These are phyloP conservation scores for Daktulosphaira vitifoliae DNA, from an alignment of 1,140 invertebrate species.

Conservation along the genomic window DNA sequence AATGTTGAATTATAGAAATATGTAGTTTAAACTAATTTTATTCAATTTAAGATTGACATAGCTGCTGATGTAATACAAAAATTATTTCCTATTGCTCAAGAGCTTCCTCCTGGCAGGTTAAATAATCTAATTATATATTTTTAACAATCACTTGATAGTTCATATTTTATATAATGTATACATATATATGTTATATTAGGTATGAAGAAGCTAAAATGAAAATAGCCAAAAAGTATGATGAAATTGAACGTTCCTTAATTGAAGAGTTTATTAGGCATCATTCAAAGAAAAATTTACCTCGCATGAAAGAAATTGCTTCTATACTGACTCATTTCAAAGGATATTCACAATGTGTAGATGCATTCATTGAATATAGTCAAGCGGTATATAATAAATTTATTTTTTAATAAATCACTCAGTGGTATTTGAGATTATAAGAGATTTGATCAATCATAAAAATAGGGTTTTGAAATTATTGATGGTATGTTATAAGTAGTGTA, in stretches of 20 bases:
- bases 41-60: constrained; percentile 64
- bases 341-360: constrained; percentile 91
- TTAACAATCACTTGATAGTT: neutral
- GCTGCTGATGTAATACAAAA: constrained; percentile 99
- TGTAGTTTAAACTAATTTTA: neutral
- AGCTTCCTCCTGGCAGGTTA: constrained; percentile 32
- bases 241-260: constrained; percentile 85
- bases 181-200: constrained; percentile 41
- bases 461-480: too few relatives aligned
- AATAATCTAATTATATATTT: too few relatives aligned
- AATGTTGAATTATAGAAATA: neutral
- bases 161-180: constrained; percentile 1
- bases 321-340: constrained; percentile 93
- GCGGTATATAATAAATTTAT: constrained; percentile 49
- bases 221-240: constrained; percentile 88
- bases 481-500: too few relatives aligned
- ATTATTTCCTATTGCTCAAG: constrained; percentile 88
- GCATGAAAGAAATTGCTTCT: constrained; percentile 88
- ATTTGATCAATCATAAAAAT: too few relatives aligned
- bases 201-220: constrained; percentile 84
- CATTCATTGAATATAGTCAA: constrained; percentile 95
- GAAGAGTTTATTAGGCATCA: constrained; percentile 90
- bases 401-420: neutral
- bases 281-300: constrained; percentile 65
- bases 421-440: too few relatives aligned